Base-by-base conservation (phyloP, 2,797 vertebrate species). In the Varecia variegata region DNA sequence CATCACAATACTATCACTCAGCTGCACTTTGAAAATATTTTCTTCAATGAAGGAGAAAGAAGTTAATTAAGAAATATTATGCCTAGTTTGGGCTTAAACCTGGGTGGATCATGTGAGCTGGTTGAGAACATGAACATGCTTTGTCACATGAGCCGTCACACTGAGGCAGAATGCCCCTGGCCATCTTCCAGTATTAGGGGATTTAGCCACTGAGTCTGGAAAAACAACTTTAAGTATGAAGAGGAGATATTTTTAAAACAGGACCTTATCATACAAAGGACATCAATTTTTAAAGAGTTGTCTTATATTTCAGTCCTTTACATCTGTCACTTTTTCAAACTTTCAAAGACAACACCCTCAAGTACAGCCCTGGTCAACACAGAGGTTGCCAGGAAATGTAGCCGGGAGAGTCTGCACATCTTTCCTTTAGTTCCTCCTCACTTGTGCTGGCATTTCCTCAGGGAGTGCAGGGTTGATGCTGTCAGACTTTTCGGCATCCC, bases 251-350 rank as follows among this genome's bases (percentile, higher is more conserved):
- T 92, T 94, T 85, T 14, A 14, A 83, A 94, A 71, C 23, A 82
- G 30, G 2, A 77, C 2, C 20, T 67, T 93, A 43, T 87, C 58
- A 74, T 11, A 85, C 32, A 54, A 65, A 85, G 27, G 7, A 32
- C 30, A 93, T 60, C 15, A 67, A 65, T 50, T 80, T 96, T 94
- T 88, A 85, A 94, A 93, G 23, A 89, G 8, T 73, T 96, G 38
- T 54, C 83, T 90, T 83, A 77, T 77, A 73, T 89, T 67, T 85
- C n/a, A 73, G 32, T 68, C 35, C n/a, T 77, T 88, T 38, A 50
- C 27, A 77, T 82, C 47, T 77, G n/a, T 70, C 58, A 71, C 40
- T 86, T 91, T 71, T 80, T 89, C 47, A 82, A 10, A 50, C 56
- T 58, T 80, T 88, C 65, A 94, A 81, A 95, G 73, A 23, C 14